Percentiles rank a stretch among this genome's conserved stretches.
These are phyloP conservation scores for Agraylea sexmaculata DNA, from an alignment of 1,140 invertebrate species.

Conservation along the genomic window DNA sequence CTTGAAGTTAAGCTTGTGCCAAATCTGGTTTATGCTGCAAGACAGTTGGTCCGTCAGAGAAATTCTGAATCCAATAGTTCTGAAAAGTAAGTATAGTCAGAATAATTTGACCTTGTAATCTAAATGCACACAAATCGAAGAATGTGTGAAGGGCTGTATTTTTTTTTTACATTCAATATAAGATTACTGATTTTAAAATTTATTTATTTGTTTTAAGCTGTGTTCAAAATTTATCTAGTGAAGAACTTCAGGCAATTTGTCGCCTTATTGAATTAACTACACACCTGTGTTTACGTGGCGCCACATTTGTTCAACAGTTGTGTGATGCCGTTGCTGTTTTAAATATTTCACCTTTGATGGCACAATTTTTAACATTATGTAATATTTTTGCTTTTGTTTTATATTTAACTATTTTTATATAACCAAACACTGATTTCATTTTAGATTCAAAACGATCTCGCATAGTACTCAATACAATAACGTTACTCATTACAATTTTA, in stretches of 20 bases:
- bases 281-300: conserved; percentile 55
- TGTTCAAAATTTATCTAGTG: conserved; percentile 38
- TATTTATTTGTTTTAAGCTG: conserved; percentile 23
- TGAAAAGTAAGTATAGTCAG: conserved; percentile 6
- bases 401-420: conserved; percentile 1
- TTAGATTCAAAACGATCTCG: conserved; percentile 47
- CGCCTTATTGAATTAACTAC: conserved; percentile 56
- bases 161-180: too few relatives aligned
- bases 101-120: not conserved
- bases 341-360: conserved; percentile 43
- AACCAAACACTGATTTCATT: conserved; percentile 29
- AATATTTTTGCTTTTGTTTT: conserved; percentile 13
- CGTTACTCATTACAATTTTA: conserved; percentile 62
- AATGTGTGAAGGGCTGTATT: not conserved
- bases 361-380: conserved; percentile 41
- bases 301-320: conserved; percentile 62
- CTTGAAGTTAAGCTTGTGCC: conserved; percentile 61
- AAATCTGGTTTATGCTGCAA: conserved; percentile 63
- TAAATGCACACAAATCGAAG: not conserved
- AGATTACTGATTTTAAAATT: conserved; percentile 1
- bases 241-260: conserved; percentile 52
- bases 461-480: conserved; percentile 53
- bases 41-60: conserved; percentile 37
- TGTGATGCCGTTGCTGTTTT: conserved; percentile 63
- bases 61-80: conserved; percentile 19